Conservation (phyloP, 1,140 invertebrate genomes). For the Tenebrio molitor region DNA sequence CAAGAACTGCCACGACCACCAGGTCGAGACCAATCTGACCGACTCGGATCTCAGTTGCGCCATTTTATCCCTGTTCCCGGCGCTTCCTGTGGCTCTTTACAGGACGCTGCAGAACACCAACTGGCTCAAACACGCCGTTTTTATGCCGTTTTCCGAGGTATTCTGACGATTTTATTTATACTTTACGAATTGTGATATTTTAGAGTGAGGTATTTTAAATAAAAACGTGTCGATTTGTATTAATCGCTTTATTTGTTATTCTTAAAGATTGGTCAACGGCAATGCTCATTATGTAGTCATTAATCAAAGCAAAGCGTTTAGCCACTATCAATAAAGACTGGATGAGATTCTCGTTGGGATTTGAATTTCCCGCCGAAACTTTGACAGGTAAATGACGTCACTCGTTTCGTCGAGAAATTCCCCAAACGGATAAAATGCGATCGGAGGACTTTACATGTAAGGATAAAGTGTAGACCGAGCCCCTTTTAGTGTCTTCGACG, state of each 20-base stretch:
- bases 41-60: conserved; percentile 53
- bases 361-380: not conserved
- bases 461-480: too few relatives aligned
- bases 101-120: conserved; percentile 58
- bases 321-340: conserved; percentile 9
- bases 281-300: not conserved
- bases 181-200: conserved; percentile 23
- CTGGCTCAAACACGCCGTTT: conserved; percentile 55
- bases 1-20: conserved; percentile 51
- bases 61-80: conserved; percentile 58
- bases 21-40: conserved; percentile 6
- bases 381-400: too few relatives aligned
- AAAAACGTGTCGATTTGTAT: not conserved
- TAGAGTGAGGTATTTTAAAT: not conserved
- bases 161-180: conserved; percentile 31
- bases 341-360: conserved; percentile 6
- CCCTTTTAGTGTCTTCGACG: too few relatives aligned
- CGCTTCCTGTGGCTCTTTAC: conserved; percentile 59
- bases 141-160: conserved; percentile 48
- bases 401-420: too few relatives aligned
- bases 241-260: conserved; percentile 23
- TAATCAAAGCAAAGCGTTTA: conserved; percentile 21
- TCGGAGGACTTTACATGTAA: too few relatives aligned
- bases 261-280: conserved; percentile 34
- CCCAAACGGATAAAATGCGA: too few relatives aligned